These are phyloP conservation scores for Aphaenogaster rudis DNA, from an alignment of 1,140 invertebrate species.

Conservation along the genomic window DNA sequence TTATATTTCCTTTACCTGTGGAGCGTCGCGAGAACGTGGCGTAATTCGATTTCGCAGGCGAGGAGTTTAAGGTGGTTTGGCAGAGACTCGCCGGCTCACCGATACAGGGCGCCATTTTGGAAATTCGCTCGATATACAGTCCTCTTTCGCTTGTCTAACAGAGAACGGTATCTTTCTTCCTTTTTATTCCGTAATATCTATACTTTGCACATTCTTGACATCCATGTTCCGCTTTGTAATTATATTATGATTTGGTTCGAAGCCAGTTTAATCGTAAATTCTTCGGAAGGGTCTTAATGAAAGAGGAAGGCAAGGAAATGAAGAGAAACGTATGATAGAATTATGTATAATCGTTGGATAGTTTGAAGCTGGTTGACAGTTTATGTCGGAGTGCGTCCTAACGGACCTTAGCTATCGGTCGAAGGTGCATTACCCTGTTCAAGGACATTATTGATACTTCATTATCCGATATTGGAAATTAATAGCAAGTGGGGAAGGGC, in stretches of 20 bases:
- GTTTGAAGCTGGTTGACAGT: conserved; percentile 49
- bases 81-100: conserved; percentile 8
- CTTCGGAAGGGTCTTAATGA: not conserved
- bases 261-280: not conserved
- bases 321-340: conserved; percentile 17
- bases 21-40: conserved; percentile 31
- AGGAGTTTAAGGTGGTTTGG: conserved; percentile 44
- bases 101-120: conserved; percentile 3
- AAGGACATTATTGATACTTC: conserved; percentile 69
- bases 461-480: conserved; percentile 73
- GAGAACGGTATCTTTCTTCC: not conserved
- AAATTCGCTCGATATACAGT: not conserved
- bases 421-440: conserved; percentile 59
- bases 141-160: not conserved
- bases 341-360: conserved; percentile 47
- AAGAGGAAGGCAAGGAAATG: not conserved
- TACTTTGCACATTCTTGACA: not conserved
- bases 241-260: not conserved
- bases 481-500: conserved; percentile 55
- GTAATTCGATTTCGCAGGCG: conserved; percentile 43
- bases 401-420: conserved; percentile 24
- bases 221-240: not conserved
- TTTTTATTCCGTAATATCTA: conserved; percentile 6
- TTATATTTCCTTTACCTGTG: conserved; percentile 54
- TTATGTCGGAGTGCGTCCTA: conserved; percentile 32